Conservation (phyloP, 2,797 vertebrate genomes). For the Chlorospingus flavigularis region DNA sequence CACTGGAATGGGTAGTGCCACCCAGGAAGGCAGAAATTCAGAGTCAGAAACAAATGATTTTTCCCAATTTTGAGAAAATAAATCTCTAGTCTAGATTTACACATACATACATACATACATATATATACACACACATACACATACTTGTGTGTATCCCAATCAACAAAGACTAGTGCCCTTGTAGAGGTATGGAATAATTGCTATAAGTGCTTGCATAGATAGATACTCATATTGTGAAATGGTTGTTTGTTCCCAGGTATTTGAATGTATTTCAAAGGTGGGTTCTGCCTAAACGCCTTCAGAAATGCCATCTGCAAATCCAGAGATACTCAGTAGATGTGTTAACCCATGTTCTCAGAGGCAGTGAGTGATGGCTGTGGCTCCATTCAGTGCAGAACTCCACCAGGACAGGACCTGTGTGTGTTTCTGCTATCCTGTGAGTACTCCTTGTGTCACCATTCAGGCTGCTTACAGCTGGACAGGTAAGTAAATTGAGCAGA, state of each 20-base stretch:
- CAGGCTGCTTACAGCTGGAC: not conserved
- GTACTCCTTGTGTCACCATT: not conserved
- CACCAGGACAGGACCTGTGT: not conserved
- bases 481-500: not conserved
- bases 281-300: not conserved
- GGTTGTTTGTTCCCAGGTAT: not conserved
- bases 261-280: not conserved
- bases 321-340: not conserved
- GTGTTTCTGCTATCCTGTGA: not conserved
- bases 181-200: not conserved
- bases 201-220: not conserved
- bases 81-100: not conserved
- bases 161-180: not conserved
- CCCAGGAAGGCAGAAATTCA: not conserved
- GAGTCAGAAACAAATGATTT: not conserved
- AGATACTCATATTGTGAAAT: not conserved
- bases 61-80: not conserved
- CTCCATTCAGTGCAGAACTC: rapidly evolving
- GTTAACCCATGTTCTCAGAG: not conserved
- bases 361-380: not conserved
- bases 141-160: not conserved
- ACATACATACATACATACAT: rapidly evolving
- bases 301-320: not conserved
- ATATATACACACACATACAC: too few relatives aligned
- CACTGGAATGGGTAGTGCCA: not conserved